Percentiles rank a stretch among this genome's conserved stretches.
phyloP scores from a whole-genome alignment of 2,113 vertebrate genomes.

The Pseudopipra pipra region DNA sequence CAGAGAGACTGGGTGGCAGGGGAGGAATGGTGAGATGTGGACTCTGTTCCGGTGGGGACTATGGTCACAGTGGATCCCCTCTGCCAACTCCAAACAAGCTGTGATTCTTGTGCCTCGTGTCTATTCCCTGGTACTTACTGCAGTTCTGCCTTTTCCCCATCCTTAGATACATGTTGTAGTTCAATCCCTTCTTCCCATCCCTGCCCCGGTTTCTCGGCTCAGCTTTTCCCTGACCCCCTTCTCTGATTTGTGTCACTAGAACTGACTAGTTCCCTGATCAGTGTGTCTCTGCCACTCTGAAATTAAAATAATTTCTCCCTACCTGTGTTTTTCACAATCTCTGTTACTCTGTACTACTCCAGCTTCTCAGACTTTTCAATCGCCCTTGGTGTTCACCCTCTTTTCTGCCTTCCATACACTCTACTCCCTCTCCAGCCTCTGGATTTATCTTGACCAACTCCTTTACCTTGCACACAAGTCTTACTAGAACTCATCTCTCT shows the following conservation, averaged over 20 bases:
- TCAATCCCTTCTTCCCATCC: not conserved
- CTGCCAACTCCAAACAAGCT: not conserved
- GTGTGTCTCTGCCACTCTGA: not conserved
- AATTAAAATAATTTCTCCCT: not conserved
- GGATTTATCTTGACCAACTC: not conserved
- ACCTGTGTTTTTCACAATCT: not conserved
- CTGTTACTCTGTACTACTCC: not conserved
- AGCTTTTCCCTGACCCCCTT: not conserved
- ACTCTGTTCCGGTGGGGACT: not conserved
- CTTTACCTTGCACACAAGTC: not conserved
- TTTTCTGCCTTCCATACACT: not conserved
- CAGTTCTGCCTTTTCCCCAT: not conserved
- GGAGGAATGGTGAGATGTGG: not conserved
- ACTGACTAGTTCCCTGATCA: not conserved
- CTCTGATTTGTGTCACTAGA: not conserved
- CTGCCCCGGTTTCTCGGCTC: not conserved
- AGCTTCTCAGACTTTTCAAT: not conserved
- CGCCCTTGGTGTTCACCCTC: fast-evolving
- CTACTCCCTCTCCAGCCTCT: not conserved
- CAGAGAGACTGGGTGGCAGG: not conserved
- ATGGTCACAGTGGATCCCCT: not conserved
- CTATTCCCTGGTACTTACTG: not conserved
- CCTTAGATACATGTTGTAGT: not conserved
- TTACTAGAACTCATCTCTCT: not conserved
- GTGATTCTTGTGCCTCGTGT: not conserved